phyloP scores from a whole-genome alignment of 2,888 invertebrate species.

The Melipona bicolor region DNA sequence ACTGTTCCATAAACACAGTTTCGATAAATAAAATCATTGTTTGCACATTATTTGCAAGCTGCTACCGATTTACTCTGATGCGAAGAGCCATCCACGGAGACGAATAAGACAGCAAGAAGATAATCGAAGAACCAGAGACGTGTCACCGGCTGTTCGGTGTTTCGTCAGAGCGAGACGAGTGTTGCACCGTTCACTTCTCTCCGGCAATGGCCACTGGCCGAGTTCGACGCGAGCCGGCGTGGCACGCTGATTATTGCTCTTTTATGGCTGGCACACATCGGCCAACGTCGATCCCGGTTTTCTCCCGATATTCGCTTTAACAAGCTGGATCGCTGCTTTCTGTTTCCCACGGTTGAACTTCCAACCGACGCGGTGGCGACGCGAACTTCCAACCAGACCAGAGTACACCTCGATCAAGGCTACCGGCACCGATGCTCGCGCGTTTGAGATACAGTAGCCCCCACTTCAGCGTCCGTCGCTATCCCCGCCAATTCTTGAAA shows the following conservation, averaged over 20 bases:
- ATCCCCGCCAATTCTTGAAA: no score
- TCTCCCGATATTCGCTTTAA: constrained; percentile 49
- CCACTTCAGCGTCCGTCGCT: no score
- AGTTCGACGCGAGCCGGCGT: constrained; percentile 57
- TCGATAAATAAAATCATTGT: no score
- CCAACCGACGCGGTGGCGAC: not conserved
- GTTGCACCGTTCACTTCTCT: constrained; percentile 71
- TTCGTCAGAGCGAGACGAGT: constrained; percentile 60
- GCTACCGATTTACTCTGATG: no score
- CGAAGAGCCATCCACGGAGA: no score
- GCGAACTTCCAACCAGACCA: not conserved
- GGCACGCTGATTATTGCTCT: constrained; percentile 69
- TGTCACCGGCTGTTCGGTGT: constrained; percentile 32
- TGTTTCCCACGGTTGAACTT: constrained; percentile 50
- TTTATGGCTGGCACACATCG: constrained; percentile 67
- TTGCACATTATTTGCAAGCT: no score
- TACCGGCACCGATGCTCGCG: not conserved
- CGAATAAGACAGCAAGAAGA: no score
- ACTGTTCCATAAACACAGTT: no score
- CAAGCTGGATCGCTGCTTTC: constrained; percentile 47
- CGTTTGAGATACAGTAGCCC: no score
- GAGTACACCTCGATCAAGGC: not conserved
- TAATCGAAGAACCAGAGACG: no score
- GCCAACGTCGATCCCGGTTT: constrained; percentile 45
- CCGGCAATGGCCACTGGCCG: constrained; percentile 71